A percentile compares a stretch with the other conserved stretches of the same genome.
Evolutionary conservation across 2,888 invertebrate species (phyloP).

Genomic region (Drosophila picticornis): DNA sequence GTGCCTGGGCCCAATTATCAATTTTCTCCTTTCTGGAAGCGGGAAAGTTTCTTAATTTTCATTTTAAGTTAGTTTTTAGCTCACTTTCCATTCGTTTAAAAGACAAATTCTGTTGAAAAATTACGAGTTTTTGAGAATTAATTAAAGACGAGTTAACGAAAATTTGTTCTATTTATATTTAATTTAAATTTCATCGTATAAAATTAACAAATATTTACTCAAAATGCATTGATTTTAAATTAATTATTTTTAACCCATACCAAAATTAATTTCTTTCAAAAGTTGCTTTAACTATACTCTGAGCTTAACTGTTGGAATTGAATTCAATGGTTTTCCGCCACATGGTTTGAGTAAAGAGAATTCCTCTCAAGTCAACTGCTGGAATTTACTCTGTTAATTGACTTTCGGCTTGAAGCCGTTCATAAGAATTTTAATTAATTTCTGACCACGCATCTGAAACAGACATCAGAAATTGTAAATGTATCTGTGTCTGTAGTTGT

Average conservation of each 20-base stretch:
- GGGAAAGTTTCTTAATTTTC: background rate
- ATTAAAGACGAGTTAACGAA: background rate
- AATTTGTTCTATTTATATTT: background rate
- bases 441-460: slow-evolving; percentile 26
- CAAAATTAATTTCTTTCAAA: too few relatives aligned
- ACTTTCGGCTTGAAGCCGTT: slow-evolving; percentile 21
- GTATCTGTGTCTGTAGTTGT: slow-evolving; percentile 4
- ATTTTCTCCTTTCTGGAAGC: background rate
- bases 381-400: slow-evolving; percentile 37
- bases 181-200: background rate
- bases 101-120: background rate
- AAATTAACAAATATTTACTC: background rate
- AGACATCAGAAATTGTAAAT: slow-evolving; percentile 8
- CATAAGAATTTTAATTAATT: slow-evolving; percentile 67
- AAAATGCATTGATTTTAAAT: background rate
- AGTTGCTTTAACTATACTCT: background rate
- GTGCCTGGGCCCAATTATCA: background rate
- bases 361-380: slow-evolving; percentile 15
- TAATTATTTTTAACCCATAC: background rate
- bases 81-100: background rate
- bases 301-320: background rate
- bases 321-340: background rate
- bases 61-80: background rate
- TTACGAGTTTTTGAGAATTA: too few relatives aligned
- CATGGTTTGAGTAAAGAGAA: background rate